phyloP scores from a whole-genome alignment of 2,113 vertebrate species.

The Eurystomus gularis region DNA sequence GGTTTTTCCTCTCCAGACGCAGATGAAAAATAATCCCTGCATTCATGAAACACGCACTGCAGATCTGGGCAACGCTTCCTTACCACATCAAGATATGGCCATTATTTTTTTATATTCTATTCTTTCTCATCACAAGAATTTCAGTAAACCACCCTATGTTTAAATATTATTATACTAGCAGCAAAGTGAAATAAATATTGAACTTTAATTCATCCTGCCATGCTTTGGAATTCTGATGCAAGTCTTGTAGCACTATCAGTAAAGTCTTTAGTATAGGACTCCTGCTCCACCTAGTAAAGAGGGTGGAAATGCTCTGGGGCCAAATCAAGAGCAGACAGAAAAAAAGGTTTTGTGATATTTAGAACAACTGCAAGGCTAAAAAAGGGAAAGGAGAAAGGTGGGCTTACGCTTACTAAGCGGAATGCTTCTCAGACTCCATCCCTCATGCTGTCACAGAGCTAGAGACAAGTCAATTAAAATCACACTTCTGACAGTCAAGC shows the following conservation, averaged over 20 bases:
- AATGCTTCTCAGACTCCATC: rapidly evolving
- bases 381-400: background rate
- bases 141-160: background rate
- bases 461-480: conserved; percentile 1
- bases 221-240: background rate
- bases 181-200: background rate
- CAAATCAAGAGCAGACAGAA: background rate
- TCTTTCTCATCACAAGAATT: background rate
- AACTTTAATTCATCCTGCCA: background rate
- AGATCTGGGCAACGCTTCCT: background rate
- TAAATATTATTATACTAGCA: conserved; percentile 11
- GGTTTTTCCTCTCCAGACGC: background rate
- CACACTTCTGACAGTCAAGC: background rate
- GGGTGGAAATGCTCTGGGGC: background rate
- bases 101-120: background rate
- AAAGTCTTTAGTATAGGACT: background rate
- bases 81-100: background rate
- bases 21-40: conserved; percentile 1
- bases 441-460: background rate
- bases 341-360: background rate
- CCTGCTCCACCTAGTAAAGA: background rate
- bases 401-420: background rate
- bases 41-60: background rate
- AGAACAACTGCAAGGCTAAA: background rate
- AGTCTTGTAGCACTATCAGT: background rate